These are phyloP conservation scores for Litocranius walleri DNA, from an alignment of 2,113 vertebrate species.

Conservation along the genomic window DNA sequence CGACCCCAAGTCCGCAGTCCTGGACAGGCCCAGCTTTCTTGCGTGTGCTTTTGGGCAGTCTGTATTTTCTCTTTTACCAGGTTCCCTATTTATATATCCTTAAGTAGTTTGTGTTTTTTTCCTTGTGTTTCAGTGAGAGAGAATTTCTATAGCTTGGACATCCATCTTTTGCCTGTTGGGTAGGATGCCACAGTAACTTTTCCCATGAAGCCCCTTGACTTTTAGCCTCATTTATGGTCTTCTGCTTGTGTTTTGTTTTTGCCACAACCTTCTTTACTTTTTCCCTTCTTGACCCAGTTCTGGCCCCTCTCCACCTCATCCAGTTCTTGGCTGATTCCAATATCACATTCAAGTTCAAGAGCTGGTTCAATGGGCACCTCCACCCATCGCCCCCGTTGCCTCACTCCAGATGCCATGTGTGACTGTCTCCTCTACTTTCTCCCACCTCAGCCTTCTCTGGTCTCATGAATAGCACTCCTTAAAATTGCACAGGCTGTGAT, in stretches of 20 bases:
- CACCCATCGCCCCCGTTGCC: background rate
- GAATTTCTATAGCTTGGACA: background rate
- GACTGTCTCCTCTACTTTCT: background rate
- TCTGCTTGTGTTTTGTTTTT: background rate
- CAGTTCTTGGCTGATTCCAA: background rate
- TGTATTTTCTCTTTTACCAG: background rate
- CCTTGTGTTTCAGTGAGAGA: background rate
- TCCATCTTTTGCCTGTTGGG: background rate
- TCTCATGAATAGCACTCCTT: background rate
- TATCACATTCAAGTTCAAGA: background rate
- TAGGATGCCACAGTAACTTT: background rate
- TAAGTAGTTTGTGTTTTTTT: background rate
- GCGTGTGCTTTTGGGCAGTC: background rate
- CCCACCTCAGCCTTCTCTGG: background rate
- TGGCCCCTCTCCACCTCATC: background rate
- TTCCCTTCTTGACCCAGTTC: background rate
- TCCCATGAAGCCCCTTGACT: background rate
- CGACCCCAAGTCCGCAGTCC: rapidly evolving
- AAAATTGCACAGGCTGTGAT: background rate
- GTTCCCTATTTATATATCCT: background rate
- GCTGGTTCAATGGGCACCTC: background rate
- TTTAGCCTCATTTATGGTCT: background rate
- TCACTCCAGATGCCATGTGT: too few species aligned
- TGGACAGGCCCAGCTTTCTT: background rate
- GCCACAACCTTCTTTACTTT: background rate